Evolutionary conservation across 92 coral and sea anemone species (phyloP).

Genomic region (Epizoanthus stellaris): DNA sequence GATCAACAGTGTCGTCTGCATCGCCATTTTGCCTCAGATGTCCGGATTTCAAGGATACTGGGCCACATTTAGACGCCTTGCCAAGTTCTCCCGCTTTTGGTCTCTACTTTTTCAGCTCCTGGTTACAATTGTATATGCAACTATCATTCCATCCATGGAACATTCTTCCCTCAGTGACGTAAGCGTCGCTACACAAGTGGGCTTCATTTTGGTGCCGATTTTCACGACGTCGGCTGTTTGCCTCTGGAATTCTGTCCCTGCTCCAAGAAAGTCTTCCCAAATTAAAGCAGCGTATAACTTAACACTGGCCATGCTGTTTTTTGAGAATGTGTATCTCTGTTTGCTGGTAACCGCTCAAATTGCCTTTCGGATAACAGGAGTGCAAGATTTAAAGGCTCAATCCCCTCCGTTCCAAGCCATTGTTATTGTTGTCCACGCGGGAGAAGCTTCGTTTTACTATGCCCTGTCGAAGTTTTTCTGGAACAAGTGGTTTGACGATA

Average conservation of each 20-base stretch:
- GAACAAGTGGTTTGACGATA: not conserved
- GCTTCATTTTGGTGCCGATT: constrained; percentile 29
- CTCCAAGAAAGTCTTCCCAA: constrained; percentile 13
- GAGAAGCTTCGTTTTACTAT: too few species aligned
- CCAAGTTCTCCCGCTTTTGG: too few species aligned
- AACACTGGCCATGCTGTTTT: constrained; percentile 24
- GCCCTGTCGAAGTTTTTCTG: too few species aligned
- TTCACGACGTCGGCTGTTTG: constrained; percentile 19
- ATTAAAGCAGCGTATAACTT: constrained; percentile 4
- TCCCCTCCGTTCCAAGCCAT: constrained; percentile 33
- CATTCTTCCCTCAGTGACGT: not conserved
- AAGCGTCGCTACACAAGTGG: constrained; percentile 11
- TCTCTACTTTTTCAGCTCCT: not conserved
- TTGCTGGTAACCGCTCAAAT: constrained; percentile 41
- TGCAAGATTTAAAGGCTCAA: not conserved
- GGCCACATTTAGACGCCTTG: constrained; percentile 40
- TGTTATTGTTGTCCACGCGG: constrained; percentile 7
- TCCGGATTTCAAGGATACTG: constrained; percentile 39
- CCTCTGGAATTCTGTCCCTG: constrained; percentile 52
- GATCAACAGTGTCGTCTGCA: constrained; percentile 29
- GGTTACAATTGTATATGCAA: constrained; percentile 32
- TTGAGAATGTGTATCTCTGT: constrained; percentile 49
- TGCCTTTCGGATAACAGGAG: constrained; percentile 55
- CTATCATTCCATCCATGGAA: constrained; percentile 36
- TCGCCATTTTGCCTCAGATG: constrained; percentile 37